phyloP scores from a whole-genome alignment of 2,888 invertebrate species.

The Dysmachus trigonus region DNA sequence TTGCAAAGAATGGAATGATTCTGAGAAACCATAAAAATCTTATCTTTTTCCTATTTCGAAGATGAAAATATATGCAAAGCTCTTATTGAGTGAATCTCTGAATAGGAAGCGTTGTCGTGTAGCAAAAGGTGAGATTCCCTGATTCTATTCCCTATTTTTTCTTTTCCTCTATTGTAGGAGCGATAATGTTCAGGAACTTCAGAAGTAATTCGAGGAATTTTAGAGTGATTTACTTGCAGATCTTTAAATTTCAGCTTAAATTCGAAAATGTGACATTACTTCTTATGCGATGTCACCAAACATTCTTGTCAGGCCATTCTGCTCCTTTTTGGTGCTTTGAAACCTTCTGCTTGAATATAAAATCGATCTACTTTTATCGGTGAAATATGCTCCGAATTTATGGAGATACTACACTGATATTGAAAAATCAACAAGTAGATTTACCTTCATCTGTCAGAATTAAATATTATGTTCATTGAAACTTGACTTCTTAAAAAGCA shows the following conservation, averaged over 20 bases:
- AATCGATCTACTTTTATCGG: not conserved
- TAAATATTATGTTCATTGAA: no score
- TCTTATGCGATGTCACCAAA: not conserved
- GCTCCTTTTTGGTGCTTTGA: not conserved
- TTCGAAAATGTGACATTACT: not conserved
- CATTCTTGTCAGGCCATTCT: not conserved
- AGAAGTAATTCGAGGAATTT: not conserved
- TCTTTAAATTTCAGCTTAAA: not conserved
- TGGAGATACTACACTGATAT: no score
- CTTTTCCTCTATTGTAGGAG: not conserved
- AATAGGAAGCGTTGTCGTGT: not conserved
- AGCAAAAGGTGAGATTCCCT: not conserved
- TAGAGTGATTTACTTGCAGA: not conserved
- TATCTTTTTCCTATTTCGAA: not conserved
- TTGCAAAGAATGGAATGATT: not conserved
- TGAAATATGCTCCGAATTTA: no score
- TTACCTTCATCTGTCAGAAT: no score
- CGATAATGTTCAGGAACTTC: not conserved
- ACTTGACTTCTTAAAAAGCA: no score
- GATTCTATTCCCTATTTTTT: not conserved
- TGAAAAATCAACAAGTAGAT: no score
- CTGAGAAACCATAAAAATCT: not conserved
- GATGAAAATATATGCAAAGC: not conserved
- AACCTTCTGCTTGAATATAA: not conserved
- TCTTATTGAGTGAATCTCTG: not conserved